These are phyloP conservation scores for Pediacus dermestoides DNA, from an alignment of 2,888 invertebrate genomes.

Conservation along the genomic window DNA sequence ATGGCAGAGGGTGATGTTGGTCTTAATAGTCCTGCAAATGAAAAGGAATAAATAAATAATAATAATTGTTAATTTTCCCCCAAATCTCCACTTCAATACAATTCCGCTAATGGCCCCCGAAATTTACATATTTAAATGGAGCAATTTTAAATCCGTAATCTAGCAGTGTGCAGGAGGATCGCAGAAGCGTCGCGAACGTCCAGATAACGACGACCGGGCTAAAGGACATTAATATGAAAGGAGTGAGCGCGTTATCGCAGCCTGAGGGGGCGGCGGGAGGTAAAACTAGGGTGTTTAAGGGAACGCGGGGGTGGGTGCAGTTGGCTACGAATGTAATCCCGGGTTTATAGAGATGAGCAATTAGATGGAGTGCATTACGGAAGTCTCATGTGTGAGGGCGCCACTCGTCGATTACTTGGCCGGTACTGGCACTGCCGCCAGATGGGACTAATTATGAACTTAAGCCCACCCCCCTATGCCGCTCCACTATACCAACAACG, in stretches of 20 bases:
- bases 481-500: slow-evolving; percentile 7
- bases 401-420: slow-evolving; percentile 50
- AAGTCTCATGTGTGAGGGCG: slow-evolving; percentile 51
- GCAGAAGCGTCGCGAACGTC: slow-evolving; percentile 24
- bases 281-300: too few relatives aligned
- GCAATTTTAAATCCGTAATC: slow-evolving; percentile 39
- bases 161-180: slow-evolving; percentile 26
- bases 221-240: slow-evolving; percentile 26
- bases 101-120: slow-evolving; percentile 31
- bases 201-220: slow-evolving; percentile 28
- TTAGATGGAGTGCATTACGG: slow-evolving; percentile 45
- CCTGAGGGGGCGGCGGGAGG: background rate
- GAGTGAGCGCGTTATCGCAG: slow-evolving; percentile 24
- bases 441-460: slow-evolving; percentile 53
- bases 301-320: slow-evolving; percentile 11
- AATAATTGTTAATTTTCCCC: slow-evolving; percentile 29
- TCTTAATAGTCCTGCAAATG: too few relatives aligned
- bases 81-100: slow-evolving; percentile 30
- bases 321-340: slow-evolving; percentile 39
- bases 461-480: slow-evolving; percentile 41
- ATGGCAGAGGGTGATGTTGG: too few relatives aligned
- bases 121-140: slow-evolving; percentile 40
- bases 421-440: slow-evolving; percentile 47
- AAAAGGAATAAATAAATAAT: slow-evolving; percentile 28
- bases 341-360: slow-evolving; percentile 48